Evolutionary conservation across 92 coral and sea anemone genomes (phyloP).

Genomic region (Scolanthus callimorphus): DNA sequence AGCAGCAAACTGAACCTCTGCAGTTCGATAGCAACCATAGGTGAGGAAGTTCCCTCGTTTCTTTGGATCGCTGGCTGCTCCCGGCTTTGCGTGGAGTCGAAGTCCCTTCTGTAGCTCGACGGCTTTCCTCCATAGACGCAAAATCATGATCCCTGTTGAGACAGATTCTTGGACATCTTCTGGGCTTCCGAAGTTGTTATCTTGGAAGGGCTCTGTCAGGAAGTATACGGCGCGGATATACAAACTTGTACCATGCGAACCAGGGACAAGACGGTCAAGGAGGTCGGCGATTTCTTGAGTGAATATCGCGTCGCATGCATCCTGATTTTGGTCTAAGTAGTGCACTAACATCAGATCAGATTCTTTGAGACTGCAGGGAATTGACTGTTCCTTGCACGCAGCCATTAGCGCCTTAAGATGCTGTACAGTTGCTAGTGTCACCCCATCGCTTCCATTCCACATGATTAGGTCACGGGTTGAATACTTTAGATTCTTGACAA

Average conservation of each 20-base stretch:
- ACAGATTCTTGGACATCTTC: slow-evolving; percentile 17
- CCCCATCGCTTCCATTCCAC: not conserved
- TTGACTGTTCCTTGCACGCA: not conserved
- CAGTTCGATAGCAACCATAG: slow-evolving; percentile 25
- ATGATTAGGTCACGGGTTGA: slow-evolving; percentile 18
- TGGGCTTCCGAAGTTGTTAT: slow-evolving; percentile 34
- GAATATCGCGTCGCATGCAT: slow-evolving; percentile 29
- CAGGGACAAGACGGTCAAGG: too few relatives aligned
- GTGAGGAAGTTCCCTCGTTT: slow-evolving; percentile 16
- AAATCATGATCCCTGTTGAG: slow-evolving; percentile 43
- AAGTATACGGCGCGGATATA: slow-evolving; percentile 29
- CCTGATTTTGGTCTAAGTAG: slow-evolving; percentile 33
- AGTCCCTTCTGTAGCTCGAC: slow-evolving; percentile 30
- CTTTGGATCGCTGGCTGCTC: slow-evolving; percentile 13
- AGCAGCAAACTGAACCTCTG: slow-evolving; percentile 28
- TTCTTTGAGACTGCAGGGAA: slow-evolving; percentile 1
- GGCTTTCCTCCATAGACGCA: slow-evolving; percentile 49
- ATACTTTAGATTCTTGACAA: slow-evolving; percentile 19
- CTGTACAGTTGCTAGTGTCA: slow-evolving; percentile 11
- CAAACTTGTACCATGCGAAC: slow-evolving; percentile 48
- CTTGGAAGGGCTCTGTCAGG: slow-evolving; percentile 38
- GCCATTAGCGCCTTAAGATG: slow-evolving; percentile 11
- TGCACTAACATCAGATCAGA: slow-evolving; percentile 12
- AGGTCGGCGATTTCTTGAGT: slow-evolving; percentile 19
- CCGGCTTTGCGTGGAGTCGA: not conserved